These are phyloP conservation scores for Paracanthobrama guichenoti DNA, from an alignment of 2,113 vertebrate species.

Conservation along the genomic window DNA sequence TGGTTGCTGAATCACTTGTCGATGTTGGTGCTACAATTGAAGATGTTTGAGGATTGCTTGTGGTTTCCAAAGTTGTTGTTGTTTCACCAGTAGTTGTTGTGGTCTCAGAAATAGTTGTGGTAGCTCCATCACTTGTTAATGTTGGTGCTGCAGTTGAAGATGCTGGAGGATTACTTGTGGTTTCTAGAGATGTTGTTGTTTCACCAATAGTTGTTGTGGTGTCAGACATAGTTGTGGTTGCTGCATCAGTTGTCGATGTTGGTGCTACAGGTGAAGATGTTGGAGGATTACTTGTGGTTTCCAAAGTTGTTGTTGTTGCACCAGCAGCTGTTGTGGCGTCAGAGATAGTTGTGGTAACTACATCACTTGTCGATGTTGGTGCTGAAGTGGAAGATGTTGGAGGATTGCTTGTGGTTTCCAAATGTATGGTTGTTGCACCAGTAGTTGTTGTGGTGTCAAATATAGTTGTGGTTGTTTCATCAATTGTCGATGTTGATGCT, in stretches of 20 bases:
- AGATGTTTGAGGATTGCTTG: fast-evolving
- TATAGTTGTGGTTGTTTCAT: background rate
- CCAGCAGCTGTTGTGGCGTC: no score
- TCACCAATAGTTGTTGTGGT: no score
- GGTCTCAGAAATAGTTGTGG: background rate
- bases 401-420: no score
- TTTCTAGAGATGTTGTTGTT: no score
- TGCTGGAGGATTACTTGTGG: fast-evolving
- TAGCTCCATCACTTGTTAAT: fast-evolving
- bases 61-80: background rate
- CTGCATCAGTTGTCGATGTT: no score
- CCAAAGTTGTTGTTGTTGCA: no score
- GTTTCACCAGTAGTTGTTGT: background rate
- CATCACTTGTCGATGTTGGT: no score
- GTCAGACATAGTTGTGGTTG: no score
- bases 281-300: no score
- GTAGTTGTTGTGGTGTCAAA: background rate
- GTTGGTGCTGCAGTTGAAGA: fast-evolving
- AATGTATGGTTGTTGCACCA: background rate
- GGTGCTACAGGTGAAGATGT: no score
- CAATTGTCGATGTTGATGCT: background rate
- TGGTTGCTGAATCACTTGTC: background rate
- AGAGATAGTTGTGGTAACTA: no score
- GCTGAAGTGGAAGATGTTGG: no score
- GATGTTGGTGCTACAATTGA: background rate